Evolutionary conservation across 1,140 invertebrate genomes (phyloP), one percentile per base, ranked within the genome.

Genomic region (Caerostris darwini): DNA sequence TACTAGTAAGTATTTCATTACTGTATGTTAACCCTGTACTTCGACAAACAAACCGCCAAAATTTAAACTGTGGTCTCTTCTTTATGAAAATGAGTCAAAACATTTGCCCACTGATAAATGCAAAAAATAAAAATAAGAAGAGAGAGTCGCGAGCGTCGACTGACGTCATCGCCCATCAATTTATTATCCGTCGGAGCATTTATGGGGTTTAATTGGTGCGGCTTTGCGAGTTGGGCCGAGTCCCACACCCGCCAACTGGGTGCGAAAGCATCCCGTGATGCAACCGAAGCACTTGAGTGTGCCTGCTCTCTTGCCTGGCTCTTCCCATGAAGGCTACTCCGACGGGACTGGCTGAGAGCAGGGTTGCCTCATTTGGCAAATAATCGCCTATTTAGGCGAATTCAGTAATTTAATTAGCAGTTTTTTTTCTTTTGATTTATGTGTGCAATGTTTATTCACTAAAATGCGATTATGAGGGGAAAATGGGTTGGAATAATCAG

Each of bases 141-240:
- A 10, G 19, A 12, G 69, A 10, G 69, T 10, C 14, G 59, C 69
- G 34, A 53, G 69, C 69, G 69, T 53, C 10, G 86, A 64, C 5
- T 88, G 86, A 88, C 86, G 86, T 88, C 86, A 88, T 67, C 58
- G 19, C 58, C 58, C 82, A 85, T 85, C 82, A 85, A 85, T 85
- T 85, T 85, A 85, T 85, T 85, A 59, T 64, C 86, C 53, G 57
- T 83, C 17, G n/a, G 53, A 56, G 82, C 86, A 19, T 88, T 88
- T 53, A 88, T 67, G 59, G 86, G 57, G 34, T 67, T 61, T 88
- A 88, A 88, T 88, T 88, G 86, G 86, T 88, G 86, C 86, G 86
- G 59, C 86, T 88, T 88, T 88, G 8, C 58, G 64, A 88, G 53
- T 88, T 88, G 58, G 86, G 58, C 50, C 56, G 53, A 57, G 61